These are phyloP conservation scores for Lerista edwardsae DNA, from an alignment of 2,797 vertebrate species.

Conservation along the genomic window DNA sequence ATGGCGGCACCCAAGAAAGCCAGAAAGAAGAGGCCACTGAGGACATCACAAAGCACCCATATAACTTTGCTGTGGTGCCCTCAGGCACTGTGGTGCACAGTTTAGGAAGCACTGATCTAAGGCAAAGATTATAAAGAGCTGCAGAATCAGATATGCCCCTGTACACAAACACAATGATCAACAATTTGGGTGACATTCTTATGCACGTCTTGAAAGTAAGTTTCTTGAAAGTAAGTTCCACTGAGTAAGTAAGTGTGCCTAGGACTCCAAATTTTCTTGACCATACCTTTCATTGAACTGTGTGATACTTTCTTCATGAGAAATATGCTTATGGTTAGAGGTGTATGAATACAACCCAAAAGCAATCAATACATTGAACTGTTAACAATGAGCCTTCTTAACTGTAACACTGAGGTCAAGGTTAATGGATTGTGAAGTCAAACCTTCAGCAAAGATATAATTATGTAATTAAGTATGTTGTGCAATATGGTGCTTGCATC, in stretches of 20 bases:
- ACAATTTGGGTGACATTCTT: neutral
- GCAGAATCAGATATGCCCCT: neutral
- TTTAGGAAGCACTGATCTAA: neutral
- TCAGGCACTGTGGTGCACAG: no score
- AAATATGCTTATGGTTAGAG: neutral
- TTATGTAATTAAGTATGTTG: constrained; percentile 56
- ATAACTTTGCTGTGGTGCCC: no score
- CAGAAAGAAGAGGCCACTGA: no score
- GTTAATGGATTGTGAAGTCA: constrained; percentile 30
- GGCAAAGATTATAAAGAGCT: neutral
- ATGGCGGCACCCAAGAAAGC: no score
- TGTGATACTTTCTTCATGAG: neutral
- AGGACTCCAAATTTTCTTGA: neutral
- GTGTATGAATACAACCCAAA: constrained; percentile 20
- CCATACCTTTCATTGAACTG: neutral
- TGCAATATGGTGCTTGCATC: constrained; percentile 45
- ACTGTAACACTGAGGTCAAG: constrained; percentile 20
- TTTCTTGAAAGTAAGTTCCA: neutral
- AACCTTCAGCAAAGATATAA: neutral
- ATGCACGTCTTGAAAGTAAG: no score
- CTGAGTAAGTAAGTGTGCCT: neutral
- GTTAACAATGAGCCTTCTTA: constrained; percentile 26
- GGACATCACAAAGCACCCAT: no score
- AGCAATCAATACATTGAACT: neutral
- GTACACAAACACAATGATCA: neutral